phyloP scores from a whole-genome alignment of 2,113 vertebrate genomes.

The Esox niger region DNA sequence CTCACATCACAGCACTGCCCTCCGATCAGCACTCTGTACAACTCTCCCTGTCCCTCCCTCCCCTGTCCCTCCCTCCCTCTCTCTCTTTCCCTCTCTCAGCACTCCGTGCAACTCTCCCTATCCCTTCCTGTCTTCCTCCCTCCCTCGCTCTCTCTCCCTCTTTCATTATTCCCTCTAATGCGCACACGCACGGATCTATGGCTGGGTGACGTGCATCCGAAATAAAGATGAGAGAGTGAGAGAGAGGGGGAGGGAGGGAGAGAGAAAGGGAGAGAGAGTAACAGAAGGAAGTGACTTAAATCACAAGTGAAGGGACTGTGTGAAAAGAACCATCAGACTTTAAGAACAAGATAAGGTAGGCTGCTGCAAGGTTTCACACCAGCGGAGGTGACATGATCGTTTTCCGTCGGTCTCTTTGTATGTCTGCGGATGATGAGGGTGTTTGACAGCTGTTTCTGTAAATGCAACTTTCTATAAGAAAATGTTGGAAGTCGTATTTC shows the following conservation, averaged over 20 bases:
- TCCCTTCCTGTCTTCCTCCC: constrained; percentile 12
- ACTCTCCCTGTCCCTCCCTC: constrained; percentile 28
- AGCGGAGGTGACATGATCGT: neutral
- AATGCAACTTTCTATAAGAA: neutral
- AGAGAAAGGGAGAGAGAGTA: neutral
- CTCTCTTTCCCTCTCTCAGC: constrained; percentile 22
- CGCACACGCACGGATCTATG: constrained; percentile 52
- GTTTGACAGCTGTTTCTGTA: neutral
- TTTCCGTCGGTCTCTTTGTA: neutral
- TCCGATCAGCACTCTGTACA: constrained; percentile 37
- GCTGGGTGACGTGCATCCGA: constrained; percentile 42
- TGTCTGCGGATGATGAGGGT: neutral
- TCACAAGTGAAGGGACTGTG: constrained; percentile 67
- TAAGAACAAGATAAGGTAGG: constrained; percentile 42
- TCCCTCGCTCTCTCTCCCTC: constrained; percentile 51
- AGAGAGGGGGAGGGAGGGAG: neutral
- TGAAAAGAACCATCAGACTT: constrained; percentile 62
- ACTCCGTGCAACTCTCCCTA: constrained; percentile 42
- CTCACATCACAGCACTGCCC: constrained; percentile 48
- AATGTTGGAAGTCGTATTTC: too few relatives aligned
- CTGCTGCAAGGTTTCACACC: neutral
- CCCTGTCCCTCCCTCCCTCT: too few relatives aligned
- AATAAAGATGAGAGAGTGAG: constrained; percentile 26
- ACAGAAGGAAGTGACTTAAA: constrained; percentile 56
- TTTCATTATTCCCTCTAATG: constrained; percentile 36